These are phyloP conservation scores for Phylloscopus trochilus DNA, from an alignment of 2,113 vertebrate genomes.

Conservation along the genomic window DNA sequence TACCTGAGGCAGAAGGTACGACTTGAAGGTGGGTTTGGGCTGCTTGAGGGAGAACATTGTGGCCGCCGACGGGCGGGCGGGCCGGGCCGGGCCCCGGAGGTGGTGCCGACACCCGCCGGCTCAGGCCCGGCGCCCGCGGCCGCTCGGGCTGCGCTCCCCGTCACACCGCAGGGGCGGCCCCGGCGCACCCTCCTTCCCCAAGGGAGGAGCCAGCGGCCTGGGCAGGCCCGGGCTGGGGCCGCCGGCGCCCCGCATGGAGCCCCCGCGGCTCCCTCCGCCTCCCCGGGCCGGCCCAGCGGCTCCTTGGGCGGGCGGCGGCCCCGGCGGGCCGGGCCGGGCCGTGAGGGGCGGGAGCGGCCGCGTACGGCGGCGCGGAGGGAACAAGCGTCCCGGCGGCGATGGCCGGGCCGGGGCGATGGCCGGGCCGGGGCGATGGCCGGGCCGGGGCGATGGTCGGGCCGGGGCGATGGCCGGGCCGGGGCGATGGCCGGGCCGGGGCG, in stretches of 20 bases:
- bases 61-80: background rate
- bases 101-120: background rate
- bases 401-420: too few species aligned
- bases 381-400: background rate
- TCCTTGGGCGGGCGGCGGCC: too few species aligned
- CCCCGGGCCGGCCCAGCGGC: too few species aligned
- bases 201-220: too few species aligned
- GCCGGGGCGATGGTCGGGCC: too few species aligned
- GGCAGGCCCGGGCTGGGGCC: too few species aligned
- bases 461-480: too few species aligned
- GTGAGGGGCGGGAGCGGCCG: background rate
- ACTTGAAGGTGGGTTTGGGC: slow-evolving; percentile 86
- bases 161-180: background rate
- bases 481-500: too few species aligned
- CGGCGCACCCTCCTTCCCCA: background rate
- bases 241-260: too few species aligned
- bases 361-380: background rate
- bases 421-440: too few species aligned
- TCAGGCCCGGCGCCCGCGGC: background rate
- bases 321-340: too few species aligned
- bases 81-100: background rate
- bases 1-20: slow-evolving; percentile 90
- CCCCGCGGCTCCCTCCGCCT: too few species aligned
- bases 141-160: background rate
- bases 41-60: slow-evolving; percentile 88